Conservation (phyloP, 2,113 vertebrate genomes). For the Glareola pratincola region DNA sequence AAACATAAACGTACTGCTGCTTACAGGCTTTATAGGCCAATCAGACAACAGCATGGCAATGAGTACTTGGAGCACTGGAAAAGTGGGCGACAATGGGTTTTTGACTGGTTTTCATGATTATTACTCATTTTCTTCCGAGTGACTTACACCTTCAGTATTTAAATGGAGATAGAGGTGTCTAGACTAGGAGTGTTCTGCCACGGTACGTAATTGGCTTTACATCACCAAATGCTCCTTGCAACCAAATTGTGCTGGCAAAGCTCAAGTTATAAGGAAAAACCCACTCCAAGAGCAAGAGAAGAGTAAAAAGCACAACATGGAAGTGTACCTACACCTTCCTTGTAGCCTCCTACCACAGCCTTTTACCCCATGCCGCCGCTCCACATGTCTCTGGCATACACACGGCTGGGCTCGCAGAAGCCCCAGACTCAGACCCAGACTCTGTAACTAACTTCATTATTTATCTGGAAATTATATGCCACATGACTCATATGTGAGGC, state of each 20-base stretch:
- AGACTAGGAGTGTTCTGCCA: constrained; percentile 29
- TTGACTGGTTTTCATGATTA: neutral
- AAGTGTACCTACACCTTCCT: neutral
- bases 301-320: neutral
- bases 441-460: neutral
- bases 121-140: neutral
- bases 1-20: neutral
- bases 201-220: rapidly evolving
- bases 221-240: neutral
- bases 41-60: neutral
- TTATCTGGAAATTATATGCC: neutral
- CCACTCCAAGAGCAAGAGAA: neutral
- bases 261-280: neutral
- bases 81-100: neutral
- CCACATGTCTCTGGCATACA: rapidly evolving
- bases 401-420: rapidly evolving
- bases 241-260: neutral
- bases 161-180: constrained; percentile 19
- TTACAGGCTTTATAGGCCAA: neutral
- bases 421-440: neutral
- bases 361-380: neutral
- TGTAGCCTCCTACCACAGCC: neutral
- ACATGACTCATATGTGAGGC: neutral
- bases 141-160: constrained; percentile 13
- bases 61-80: neutral